Base-by-base conservation (phyloP, 2,797 vertebrate species). In the Pseudocheirus occidentalis region DNA sequence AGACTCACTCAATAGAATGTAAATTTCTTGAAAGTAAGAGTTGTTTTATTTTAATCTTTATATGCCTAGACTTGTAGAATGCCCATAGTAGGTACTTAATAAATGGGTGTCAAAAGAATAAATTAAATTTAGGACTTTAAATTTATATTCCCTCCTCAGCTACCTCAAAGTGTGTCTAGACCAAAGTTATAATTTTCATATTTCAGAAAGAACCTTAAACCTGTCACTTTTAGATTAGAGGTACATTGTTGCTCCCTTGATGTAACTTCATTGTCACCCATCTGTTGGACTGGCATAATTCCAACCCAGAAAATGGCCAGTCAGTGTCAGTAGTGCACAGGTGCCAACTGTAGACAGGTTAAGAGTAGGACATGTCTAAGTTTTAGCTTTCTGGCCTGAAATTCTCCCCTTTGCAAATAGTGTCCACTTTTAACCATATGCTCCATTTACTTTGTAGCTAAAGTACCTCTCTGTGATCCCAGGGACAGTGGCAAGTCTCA, bases 191-290 rank as follows among this genome's bases (percentile, higher is more conserved):
- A 53, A 18, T 28, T 95, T 93, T 95, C 91, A 54, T 98, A 95
- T 98, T 98, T 98, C 96, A 97, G 92, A 96, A 91, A 95, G 98
- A 96, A 97, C 97, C 96, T 98, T 98, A 97, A 97, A 94, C 81
- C 96, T 95, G 96, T 98, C 97, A 98, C 98, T 98, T 97, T 98
- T 97, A 98, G 98, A 98, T 98, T 98, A 98, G 97, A 98, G 98
- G 97, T 97, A 98, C 98, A 98, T 98, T 98, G 96, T 98, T 97
- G 96, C 96, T 98, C 97, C 97, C 90, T 97, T 98, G 98, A 97
- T 98, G 96, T 96, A 95, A 93, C 94, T 98, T 98, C 54, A 56
- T 95, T 97, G 95, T 93, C 97, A 95, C 96, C 97, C 98, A 98
- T 98, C 98, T 98, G 98, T 96, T 96, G 94, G 50, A 57, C 52